phyloP scores from a whole-genome alignment of 2,888 invertebrate species.

The Chaetogeoica ovagalla region DNA sequence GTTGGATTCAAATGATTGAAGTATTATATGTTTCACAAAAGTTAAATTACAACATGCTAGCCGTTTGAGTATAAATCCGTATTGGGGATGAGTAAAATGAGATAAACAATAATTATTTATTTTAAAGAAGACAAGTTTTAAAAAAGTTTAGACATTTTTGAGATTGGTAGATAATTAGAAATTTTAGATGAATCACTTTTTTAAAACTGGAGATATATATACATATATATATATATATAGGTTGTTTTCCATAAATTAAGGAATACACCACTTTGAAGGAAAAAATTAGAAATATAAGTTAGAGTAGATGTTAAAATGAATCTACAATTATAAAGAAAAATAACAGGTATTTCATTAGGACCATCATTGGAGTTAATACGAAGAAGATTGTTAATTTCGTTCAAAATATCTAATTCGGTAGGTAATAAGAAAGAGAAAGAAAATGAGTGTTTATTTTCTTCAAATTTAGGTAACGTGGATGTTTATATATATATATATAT shows the following conservation, averaged over 20 bases:
- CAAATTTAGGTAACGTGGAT: too few relatives aligned
- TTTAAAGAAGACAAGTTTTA: too few relatives aligned
- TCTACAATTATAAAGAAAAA: slow-evolving; percentile 6
- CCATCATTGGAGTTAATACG: background rate
- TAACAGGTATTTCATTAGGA: background rate
- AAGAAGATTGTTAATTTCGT: background rate
- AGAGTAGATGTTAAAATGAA: background rate
- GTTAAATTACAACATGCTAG: too few relatives aligned
- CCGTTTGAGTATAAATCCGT: too few relatives aligned
- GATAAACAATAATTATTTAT: too few relatives aligned
- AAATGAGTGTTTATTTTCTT: background rate
- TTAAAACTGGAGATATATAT: background rate
- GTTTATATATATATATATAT: too few relatives aligned
- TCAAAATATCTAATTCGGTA: slow-evolving; percentile 4
- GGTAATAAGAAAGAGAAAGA: background rate
- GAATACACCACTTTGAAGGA: background rate
- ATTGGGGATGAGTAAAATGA: too few relatives aligned
- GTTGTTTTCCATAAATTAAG: background rate
- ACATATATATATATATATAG: too few relatives aligned
- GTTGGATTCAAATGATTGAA: too few relatives aligned
- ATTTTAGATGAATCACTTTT: background rate
- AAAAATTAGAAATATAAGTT: slow-evolving; percentile 1
- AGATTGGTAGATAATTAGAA: background rate
- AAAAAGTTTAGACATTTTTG: background rate
- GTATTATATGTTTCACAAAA: too few relatives aligned